Percentiles rank a stretch among this genome's conserved stretches.
Conservation (phyloP, 2,797 vertebrate species). For the Phrynocephalus guinanensis region DNA sequence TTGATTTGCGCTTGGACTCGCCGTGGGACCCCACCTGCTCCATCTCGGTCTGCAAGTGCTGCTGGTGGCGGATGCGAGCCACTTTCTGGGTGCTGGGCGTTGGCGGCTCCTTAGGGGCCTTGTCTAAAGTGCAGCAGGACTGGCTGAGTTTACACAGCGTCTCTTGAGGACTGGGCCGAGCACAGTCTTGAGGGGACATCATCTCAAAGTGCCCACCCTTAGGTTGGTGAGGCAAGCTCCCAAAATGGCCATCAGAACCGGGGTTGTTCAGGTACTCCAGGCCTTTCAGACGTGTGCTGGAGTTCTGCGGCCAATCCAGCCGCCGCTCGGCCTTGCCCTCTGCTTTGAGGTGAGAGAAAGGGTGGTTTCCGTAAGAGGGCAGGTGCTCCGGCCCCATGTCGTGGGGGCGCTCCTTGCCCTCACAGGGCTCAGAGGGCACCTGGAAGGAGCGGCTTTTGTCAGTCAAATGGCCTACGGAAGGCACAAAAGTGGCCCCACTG, state of each 20-base stretch:
- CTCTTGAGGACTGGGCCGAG: conserved; percentile 81
- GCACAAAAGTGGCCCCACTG: conserved; percentile 90
- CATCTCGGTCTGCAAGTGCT: conserved; percentile 81
- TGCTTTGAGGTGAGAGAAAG: conserved; percentile 82
- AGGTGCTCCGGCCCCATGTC: conserved; percentile 76
- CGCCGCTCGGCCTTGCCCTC: conserved; percentile 90
- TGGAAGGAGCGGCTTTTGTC: conserved; percentile 90
- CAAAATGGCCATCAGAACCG: conserved; percentile 84
- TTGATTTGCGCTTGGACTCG: conserved; percentile 88
- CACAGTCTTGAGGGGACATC: conserved; percentile 88
- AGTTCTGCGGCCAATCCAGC: conserved; percentile 86
- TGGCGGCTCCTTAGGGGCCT: conserved; percentile 70
- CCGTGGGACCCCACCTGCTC: conserved; percentile 67
- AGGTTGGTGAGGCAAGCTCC: conserved; percentile 81
- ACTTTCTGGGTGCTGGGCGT: conserved; percentile 84
- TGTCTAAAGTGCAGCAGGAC: conserved; percentile 91
- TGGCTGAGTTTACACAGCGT: conserved; percentile 73
- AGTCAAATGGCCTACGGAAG: conserved; percentile 87
- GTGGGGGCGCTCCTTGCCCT: conserved; percentile 85
- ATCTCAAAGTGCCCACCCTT: conserved; percentile 86
- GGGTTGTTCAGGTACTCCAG: conserved; percentile 83
- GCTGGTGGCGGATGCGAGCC: conserved; percentile 95
- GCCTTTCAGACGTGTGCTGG: conserved; percentile 81
- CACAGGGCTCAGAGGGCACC: conserved; percentile 83
- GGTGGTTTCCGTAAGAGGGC: conserved; percentile 60